Percentiles rank a stretch among this genome's conserved stretches.
phyloP scores from a whole-genome alignment of 2,797 vertebrate genomes.

The Rhinophrynus dorsalis region DNA sequence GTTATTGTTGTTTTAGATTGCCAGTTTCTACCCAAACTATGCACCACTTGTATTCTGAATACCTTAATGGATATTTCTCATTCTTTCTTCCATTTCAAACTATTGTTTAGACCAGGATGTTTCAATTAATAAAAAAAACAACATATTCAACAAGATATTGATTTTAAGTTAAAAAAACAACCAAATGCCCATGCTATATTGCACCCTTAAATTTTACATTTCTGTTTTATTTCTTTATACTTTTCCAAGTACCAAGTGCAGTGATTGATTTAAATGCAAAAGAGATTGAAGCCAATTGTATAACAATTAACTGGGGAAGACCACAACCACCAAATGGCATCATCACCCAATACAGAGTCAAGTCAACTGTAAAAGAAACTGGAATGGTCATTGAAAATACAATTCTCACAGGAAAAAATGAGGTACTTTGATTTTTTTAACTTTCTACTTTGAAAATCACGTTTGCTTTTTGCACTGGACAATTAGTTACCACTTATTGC shows the following conservation, averaged over 20 bases:
- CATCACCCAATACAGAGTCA: constrained; percentile 86
- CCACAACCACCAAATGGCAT: constrained; percentile 87
- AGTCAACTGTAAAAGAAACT: constrained; percentile 66
- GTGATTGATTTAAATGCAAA: constrained; percentile 76
- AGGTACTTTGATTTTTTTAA: constrained; percentile 59
- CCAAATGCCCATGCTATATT: no score
- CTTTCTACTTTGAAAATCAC: neutral
- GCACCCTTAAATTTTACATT: no score
- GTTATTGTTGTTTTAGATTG: no score
- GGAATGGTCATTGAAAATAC: constrained; percentile 79
- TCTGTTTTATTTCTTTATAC: constrained; percentile 3
- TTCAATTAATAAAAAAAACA: no score
- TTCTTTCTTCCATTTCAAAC: no score
- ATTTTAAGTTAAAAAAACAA: no score
- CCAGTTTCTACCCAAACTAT: no score
- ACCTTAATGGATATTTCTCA: no score
- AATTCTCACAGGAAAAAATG: constrained; percentile 73
- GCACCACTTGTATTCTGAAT: no score
- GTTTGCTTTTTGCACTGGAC: constrained; percentile 30
- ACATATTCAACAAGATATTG: no score
- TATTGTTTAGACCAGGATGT: no score
- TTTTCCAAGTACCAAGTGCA: constrained; percentile 81
- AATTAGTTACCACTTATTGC: constrained; percentile 21
- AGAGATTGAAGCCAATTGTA: constrained; percentile 83
- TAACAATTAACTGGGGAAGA: constrained; percentile 84